Evolutionary conservation across 2,113 vertebrate species (phyloP).

Genomic region (Mesitornis unicolor): DNA sequence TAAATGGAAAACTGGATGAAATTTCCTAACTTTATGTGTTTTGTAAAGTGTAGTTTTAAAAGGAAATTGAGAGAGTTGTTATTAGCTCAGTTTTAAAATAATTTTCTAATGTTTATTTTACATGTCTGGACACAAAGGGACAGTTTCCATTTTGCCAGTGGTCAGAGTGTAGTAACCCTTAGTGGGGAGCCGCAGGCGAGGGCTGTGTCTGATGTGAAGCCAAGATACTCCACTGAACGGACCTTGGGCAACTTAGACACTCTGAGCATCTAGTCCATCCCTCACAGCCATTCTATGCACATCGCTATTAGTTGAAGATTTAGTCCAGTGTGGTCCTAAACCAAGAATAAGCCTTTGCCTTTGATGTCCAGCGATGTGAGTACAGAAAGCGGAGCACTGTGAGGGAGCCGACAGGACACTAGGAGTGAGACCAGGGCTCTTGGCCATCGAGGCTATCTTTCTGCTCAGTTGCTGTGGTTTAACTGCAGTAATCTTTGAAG

Average conservation of each 20-base stretch:
- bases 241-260: background rate
- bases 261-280: background rate
- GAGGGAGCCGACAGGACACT: rapidly evolving
- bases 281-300: background rate
- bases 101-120: background rate
- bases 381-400: background rate
- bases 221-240: rapidly evolving
- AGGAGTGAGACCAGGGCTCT: background rate
- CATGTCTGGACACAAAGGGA: background rate
- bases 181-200: background rate
- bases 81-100: background rate
- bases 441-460: rapidly evolving
- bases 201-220: background rate
- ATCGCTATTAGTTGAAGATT: background rate
- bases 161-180: background rate
- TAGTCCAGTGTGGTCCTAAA: background rate
- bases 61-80: background rate
- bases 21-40: background rate
- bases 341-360: background rate
- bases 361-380: background rate
- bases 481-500: background rate
- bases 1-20: background rate
- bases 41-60: background rate
- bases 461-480: background rate
- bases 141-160: background rate